Base-by-base conservation (phyloP, 2,797 vertebrate species). In the Anomalospiza imberbis region DNA sequence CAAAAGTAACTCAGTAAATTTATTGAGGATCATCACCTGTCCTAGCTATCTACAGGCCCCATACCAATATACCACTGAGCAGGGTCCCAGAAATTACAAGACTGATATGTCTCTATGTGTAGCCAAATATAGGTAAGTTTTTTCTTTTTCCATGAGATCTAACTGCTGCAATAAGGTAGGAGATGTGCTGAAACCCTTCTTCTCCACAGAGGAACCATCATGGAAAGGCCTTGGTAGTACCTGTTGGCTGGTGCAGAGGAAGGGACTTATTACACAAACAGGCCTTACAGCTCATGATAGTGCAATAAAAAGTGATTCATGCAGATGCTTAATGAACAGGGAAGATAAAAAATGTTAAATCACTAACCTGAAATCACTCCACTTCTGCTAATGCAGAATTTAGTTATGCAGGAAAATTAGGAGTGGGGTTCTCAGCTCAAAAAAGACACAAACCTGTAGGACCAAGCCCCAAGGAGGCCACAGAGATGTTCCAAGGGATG, bases 381-480 rank as follows among this genome's bases (percentile, higher is more conserved):
- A 32, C 32, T 55, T 40, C 25, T 78, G 26, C 2, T 60, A 31
- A 17, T 1, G 4, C 3, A 29, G 10, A 14, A 57, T 61, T 63
- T 61, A 44, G 3, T 74, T 58, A 17, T 13, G 4, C 13, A 19
- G 57, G 5, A n/a, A 79, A 58, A 51, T 10, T 4, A n/a, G 19
- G 10, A 29, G 28, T n/a, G 19, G 16, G 5, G 19, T 17, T 32
- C 16, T 65, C 50, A 38, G 21, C 21, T 48, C 16, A n/a, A 36
- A 57, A 44, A 28, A 50, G 12, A 7, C 15, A 48, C 1, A 1
- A 21, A 44, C 3, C 2, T 13, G 1, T 28, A 2, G 7, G 10
- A 32, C 7, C 9, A 50, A 42, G 51, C 2, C 31, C 18, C 2
- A 2, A 14, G 58, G 32, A 50, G 7, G 17, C 1, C n/a, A n/a